A percentile compares a stretch with the other conserved stretches of the same genome.
Conservation (phyloP, 2,888 invertebrate genomes). For the Eupeodes luniger region DNA sequence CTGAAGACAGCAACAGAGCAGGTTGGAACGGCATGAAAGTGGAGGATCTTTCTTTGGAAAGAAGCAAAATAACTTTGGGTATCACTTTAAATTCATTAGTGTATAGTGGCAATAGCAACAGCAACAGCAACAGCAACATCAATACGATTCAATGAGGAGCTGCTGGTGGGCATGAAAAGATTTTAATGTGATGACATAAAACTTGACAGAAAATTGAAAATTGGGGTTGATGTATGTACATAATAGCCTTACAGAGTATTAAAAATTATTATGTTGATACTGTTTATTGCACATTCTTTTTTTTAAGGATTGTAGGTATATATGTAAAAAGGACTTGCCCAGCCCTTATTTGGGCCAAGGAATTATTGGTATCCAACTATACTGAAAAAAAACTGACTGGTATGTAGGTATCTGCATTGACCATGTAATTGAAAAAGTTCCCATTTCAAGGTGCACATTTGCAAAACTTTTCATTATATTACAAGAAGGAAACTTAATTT, state of each 20-base stretch:
- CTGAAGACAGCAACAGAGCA: not conserved
- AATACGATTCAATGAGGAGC: conserved; percentile 12
- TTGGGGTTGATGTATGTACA: not conserved
- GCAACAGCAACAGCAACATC: not conserved
- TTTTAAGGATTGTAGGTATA: no score
- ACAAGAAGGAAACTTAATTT: not conserved
- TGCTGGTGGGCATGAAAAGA: not conserved
- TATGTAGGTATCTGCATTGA: no score
- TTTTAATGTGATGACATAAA: conserved; percentile 25
- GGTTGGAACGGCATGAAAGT: not conserved
- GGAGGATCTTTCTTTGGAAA: conserved; percentile 3
- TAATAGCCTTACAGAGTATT: not conserved
- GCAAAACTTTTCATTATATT: no score
- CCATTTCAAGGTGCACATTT: no score
- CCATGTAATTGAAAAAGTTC: no score
- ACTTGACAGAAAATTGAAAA: conserved; percentile 18
- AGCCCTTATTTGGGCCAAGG: no score
- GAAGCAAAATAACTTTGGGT: conserved; percentile 8
- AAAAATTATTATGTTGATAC: not conserved
- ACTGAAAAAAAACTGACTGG: no score
- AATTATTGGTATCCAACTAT: no score
- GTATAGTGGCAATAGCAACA: no score
- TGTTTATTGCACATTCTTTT: no score
- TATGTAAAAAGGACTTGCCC: no score
- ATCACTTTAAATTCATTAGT: conserved; percentile 50